These are phyloP conservation scores for Gibbula magus DNA, from an alignment of 2,888 invertebrate genomes.

Conservation along the genomic window DNA sequence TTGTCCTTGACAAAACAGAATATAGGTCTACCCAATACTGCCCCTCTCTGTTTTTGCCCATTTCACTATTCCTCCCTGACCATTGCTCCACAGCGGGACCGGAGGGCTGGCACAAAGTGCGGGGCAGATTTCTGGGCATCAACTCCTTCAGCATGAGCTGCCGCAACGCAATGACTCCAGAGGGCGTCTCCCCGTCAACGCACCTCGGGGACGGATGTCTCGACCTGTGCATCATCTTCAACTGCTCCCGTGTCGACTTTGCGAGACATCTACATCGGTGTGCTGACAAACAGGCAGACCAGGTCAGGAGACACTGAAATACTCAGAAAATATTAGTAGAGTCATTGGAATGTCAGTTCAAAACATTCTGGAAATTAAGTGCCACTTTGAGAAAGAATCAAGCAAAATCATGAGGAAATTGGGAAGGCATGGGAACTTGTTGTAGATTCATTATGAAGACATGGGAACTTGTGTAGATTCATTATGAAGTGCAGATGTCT, in stretches of 20 bases:
- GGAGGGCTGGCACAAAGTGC: conserved; percentile 78
- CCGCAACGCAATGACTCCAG: conserved; percentile 84
- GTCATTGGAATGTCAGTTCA: no score
- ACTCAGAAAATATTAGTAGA: no score
- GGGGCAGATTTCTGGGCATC: conserved; percentile 82
- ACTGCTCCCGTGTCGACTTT: conserved; percentile 84
- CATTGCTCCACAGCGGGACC: conserved; percentile 21
- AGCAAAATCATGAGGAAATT: no score
- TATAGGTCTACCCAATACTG: not conserved
- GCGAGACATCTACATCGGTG: conserved; percentile 81
- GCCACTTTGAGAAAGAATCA: no score
- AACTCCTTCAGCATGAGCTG: conserved; percentile 87
- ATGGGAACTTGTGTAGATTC: no score
- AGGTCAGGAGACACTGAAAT: conserved; percentile 77
- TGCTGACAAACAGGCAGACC: conserved; percentile 79
- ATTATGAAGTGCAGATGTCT: no score
- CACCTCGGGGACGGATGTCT: conserved; percentile 88
- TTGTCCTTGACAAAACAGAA: no score
- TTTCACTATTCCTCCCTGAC: no score
- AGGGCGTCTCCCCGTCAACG: conserved; percentile 86
- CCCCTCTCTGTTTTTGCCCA: not conserved
- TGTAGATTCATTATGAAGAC: no score
- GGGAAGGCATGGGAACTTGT: no score
- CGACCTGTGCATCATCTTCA: conserved; percentile 84
- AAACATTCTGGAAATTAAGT: no score